These are phyloP conservation scores for Agonopterix alstromeriana DNA, from an alignment of 2,888 invertebrate species.

Conservation along the genomic window DNA sequence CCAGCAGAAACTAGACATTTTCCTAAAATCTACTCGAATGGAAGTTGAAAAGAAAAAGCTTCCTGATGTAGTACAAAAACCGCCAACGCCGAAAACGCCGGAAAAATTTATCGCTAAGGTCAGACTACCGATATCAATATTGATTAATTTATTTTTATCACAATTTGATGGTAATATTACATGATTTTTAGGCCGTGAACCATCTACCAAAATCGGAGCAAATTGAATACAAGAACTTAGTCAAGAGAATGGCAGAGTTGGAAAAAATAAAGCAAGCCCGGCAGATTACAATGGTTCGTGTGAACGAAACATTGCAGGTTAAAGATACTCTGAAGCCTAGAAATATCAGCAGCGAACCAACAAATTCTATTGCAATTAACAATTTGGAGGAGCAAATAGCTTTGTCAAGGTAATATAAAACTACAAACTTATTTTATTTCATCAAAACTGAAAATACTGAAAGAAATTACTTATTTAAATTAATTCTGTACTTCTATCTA, in stretches of 20 bases:
- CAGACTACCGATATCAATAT: constrained; percentile 9
- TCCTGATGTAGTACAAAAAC: constrained; percentile 44
- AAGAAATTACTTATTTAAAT: background rate
- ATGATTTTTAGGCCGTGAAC: constrained; percentile 51
- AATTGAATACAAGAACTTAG: constrained; percentile 64
- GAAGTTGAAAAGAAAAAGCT: constrained; percentile 52
- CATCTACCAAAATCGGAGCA: constrained; percentile 69
- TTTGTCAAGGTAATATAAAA: constrained; percentile 46
- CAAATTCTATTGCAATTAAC: constrained; percentile 17
- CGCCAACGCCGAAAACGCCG: constrained; percentile 30
- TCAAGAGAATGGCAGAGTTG: constrained; percentile 67
- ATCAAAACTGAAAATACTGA: background rate
- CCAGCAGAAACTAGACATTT: constrained; percentile 60
- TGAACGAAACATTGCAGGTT: constrained; percentile 17
- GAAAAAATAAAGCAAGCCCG: constrained; percentile 66
- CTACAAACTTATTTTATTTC: background rate
- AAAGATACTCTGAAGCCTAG: constrained; percentile 57
- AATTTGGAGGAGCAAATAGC: constrained; percentile 57
- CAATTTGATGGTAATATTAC: constrained; percentile 1
- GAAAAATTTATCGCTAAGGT: constrained; percentile 67
- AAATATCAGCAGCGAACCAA: constrained; percentile 35
- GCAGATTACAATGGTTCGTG: constrained; percentile 35
- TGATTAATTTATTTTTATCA: background rate
- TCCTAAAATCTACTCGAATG: constrained; percentile 61
- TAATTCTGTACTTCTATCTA: constrained; percentile 14